Percentiles rank a stretch among this genome's conserved stretches.
Evolutionary conservation across 2,797 vertebrate genomes (phyloP).

Genomic region (Hippocampus kuda): DNA sequence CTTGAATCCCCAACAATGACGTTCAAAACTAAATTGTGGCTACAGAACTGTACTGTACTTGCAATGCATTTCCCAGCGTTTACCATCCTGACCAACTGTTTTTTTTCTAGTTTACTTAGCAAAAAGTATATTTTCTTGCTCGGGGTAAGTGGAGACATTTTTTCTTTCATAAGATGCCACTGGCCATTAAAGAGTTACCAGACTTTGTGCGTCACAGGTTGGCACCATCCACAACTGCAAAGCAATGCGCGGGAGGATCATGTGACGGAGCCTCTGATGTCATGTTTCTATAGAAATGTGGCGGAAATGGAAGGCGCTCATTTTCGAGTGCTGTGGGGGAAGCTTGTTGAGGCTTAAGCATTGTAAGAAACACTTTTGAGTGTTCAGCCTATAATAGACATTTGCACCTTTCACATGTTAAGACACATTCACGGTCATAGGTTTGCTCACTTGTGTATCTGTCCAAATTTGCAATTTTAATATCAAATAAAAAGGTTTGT

Average conservation of each 20-base stretch:
- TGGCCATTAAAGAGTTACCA: constrained; percentile 37
- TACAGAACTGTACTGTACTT: no score
- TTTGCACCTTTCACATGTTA: no score
- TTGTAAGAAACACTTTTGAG: constrained; percentile 36
- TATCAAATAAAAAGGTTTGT: background rate
- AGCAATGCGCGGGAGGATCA: constrained; percentile 52
- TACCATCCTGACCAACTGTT: no score
- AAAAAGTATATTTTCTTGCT: no score
- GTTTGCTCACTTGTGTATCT: no score
- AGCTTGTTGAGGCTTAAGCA: constrained; percentile 17
- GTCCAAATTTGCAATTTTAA: background rate
- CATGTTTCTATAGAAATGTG: constrained; percentile 35
- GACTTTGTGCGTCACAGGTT: constrained; percentile 58
- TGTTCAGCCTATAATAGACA: background rate
- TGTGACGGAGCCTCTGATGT: constrained; percentile 52
- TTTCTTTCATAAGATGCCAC: no score
- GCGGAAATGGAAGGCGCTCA: constrained; percentile 39
- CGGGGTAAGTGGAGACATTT: no score
- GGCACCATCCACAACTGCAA: constrained; percentile 41
- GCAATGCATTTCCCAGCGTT: no score
- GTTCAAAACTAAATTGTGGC: no score
- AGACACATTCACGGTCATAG: no score
- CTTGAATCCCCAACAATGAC: no score
- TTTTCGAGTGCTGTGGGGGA: constrained; percentile 2
- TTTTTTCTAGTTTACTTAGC: no score